phyloP scores from a whole-genome alignment of 2,888 invertebrate genomes.

The Meandrusa payeni region DNA sequence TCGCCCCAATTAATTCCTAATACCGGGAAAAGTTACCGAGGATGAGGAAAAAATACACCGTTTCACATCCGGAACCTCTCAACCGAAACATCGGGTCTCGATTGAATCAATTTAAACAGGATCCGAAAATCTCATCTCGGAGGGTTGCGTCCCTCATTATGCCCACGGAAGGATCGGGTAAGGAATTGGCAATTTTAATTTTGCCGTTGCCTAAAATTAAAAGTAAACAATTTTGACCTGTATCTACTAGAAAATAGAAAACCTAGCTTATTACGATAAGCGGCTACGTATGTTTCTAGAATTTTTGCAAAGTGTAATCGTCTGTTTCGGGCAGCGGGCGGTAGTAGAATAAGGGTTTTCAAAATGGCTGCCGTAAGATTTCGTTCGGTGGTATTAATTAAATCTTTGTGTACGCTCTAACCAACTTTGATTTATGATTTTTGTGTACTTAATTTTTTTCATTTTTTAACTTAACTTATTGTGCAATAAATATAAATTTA shows the following conservation, averaged over 20 bases:
- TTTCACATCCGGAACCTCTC: constrained; percentile 46
- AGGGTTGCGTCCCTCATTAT: constrained; percentile 76
- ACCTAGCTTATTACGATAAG: neutral
- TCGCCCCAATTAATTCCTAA: constrained; percentile 58
- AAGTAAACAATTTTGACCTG: constrained; percentile 2
- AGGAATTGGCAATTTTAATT: constrained; percentile 54
- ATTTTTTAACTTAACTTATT: too few relatives aligned
- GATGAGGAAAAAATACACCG: constrained; percentile 34
- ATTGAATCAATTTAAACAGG: constrained; percentile 77
- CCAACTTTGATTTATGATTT: constrained; percentile 68
- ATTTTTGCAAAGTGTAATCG: constrained; percentile 67
- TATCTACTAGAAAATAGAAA: neutral
- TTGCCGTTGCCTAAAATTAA: constrained; percentile 34
- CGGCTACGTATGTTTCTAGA: constrained; percentile 25
- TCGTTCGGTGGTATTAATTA: constrained; percentile 77
- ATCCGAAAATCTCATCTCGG: constrained; percentile 70
- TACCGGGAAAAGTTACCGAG: constrained; percentile 46
- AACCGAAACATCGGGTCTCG: constrained; percentile 68
- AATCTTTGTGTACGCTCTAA: constrained; percentile 74
- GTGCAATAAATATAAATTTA: too few relatives aligned
- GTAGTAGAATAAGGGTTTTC: constrained; percentile 67
- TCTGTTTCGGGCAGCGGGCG: constrained; percentile 63
- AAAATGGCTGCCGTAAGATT: constrained; percentile 79
- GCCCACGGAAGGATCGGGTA: constrained; percentile 67
- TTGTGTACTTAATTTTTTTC: constrained; percentile 53